Percentiles rank a stretch among this genome's conserved stretches.
Conservation (phyloP, 2,888 invertebrate genomes). For the Seira musarum region DNA sequence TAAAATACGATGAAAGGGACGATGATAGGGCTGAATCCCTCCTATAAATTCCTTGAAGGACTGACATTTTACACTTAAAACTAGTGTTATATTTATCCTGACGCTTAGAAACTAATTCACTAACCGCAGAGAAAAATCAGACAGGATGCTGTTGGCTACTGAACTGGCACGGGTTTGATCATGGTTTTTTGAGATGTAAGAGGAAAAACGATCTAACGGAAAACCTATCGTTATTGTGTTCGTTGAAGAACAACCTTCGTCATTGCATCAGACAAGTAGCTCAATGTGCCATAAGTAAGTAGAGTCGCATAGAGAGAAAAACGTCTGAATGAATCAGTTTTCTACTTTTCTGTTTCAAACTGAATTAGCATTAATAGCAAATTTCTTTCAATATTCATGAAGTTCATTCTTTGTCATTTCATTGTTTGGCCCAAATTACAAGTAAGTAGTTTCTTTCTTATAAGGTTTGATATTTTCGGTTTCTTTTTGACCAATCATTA, state of each 20-base stretch:
- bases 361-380: background rate
- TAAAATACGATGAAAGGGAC: background rate
- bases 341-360: background rate
- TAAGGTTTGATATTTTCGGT: background rate
- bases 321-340: background rate
- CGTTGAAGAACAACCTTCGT: background rate
- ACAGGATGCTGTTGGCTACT: slow-evolving; percentile 31
- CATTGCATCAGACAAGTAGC: background rate
- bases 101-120: background rate
- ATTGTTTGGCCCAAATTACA: background rate
- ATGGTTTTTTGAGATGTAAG: slow-evolving; percentile 54
- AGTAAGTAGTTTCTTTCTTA: too few species aligned
- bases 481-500: too few species aligned
- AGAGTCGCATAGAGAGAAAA: too few species aligned
- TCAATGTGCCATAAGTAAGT: too few species aligned
- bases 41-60: background rate
- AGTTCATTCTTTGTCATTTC: too few species aligned
- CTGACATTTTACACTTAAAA: background rate
- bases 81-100: background rate
- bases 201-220: slow-evolving; percentile 29
- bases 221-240: background rate
- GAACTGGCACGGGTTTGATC: slow-evolving; percentile 54
- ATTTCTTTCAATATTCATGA: background rate
- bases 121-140: slow-evolving; percentile 18
- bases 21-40: background rate